A percentile compares a stretch with the other conserved stretches of the same genome.
These are phyloP conservation scores for Drosophila cognata DNA, from an alignment of 2,888 invertebrate species.

Conservation along the genomic window DNA sequence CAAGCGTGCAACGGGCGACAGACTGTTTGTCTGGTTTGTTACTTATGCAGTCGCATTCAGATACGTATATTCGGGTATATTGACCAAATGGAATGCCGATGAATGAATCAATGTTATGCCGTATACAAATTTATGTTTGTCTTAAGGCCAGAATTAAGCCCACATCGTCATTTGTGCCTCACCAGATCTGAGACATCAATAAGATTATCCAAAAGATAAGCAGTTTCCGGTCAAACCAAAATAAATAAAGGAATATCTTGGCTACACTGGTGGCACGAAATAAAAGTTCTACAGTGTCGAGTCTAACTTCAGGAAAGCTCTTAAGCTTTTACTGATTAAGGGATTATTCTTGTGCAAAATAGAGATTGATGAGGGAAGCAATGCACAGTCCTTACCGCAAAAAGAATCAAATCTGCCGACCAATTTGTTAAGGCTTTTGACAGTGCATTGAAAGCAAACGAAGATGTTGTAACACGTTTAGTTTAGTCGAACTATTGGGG, in stretches of 20 bases:
- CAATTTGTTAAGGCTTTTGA: slow-evolving; percentile 13
- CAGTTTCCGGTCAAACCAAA: slow-evolving; percentile 80
- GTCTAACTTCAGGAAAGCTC: no score
- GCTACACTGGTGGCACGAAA: slow-evolving; percentile 47
- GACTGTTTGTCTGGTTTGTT: slow-evolving; percentile 48
- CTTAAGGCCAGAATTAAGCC: slow-evolving; percentile 65
- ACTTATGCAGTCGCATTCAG: slow-evolving; percentile 11
- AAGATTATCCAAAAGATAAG: slow-evolving; percentile 82
- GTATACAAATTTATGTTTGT: slow-evolving; percentile 62
- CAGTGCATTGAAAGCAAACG: neutral
- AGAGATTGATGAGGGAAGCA: neutral
- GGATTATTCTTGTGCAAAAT: neutral
- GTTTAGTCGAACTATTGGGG: neutral
- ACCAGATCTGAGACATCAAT: slow-evolving; percentile 69
- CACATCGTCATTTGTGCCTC: slow-evolving; percentile 63
- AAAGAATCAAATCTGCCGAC: neutral
- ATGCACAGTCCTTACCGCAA: neutral
- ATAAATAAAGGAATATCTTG: slow-evolving; percentile 52
- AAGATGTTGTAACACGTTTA: neutral
- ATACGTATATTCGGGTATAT: slow-evolving; percentile 19
- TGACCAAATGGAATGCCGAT: slow-evolving; percentile 59
- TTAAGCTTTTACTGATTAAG: neutral
- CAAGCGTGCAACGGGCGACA: slow-evolving; percentile 14
- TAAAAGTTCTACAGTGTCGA: neutral
- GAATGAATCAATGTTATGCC: slow-evolving; percentile 72